Evolutionary conservation across 2,888 invertebrate genomes (phyloP).

Genomic region (Thysanoteuthis rhombus): DNA sequence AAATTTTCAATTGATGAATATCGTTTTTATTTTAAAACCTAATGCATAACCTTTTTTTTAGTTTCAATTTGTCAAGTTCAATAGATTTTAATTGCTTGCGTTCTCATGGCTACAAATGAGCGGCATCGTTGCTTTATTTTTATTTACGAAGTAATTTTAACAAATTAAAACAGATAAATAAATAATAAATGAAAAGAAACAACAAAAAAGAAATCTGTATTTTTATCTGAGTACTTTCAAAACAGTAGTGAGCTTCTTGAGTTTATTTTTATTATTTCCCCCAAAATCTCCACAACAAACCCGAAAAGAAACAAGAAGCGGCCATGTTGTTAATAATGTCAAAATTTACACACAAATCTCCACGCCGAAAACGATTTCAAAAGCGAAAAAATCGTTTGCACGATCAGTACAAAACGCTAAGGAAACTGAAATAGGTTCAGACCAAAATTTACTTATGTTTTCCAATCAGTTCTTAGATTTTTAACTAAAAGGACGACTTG

Average conservation of each 20-base stretch:
- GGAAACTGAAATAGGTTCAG: background rate
- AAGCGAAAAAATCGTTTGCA: background rate
- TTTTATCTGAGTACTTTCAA: background rate
- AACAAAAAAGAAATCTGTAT: no score
- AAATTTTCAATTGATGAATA: no score
- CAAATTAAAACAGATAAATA: background rate
- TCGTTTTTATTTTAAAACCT: no score
- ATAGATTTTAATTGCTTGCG: no score
- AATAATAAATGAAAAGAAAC: no score
- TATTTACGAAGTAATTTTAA: background rate
- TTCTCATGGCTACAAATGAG: background rate
- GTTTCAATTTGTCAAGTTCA: no score
- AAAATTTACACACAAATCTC: background rate
- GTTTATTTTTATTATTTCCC: background rate
- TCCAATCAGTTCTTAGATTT: background rate
- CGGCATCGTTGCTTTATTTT: background rate
- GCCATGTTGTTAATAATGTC: background rate
- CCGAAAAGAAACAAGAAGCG: conserved; percentile 12
- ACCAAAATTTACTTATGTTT: background rate
- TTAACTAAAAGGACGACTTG: background rate
- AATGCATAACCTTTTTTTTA: no score
- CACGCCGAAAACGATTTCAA: background rate
- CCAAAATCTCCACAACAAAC: background rate
- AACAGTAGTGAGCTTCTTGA: background rate
- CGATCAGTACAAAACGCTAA: background rate